A percentile compares a stretch with the other conserved stretches of the same genome.
phyloP scores from a whole-genome alignment of 1,140 invertebrate species.

The Radopholus similis region DNA sequence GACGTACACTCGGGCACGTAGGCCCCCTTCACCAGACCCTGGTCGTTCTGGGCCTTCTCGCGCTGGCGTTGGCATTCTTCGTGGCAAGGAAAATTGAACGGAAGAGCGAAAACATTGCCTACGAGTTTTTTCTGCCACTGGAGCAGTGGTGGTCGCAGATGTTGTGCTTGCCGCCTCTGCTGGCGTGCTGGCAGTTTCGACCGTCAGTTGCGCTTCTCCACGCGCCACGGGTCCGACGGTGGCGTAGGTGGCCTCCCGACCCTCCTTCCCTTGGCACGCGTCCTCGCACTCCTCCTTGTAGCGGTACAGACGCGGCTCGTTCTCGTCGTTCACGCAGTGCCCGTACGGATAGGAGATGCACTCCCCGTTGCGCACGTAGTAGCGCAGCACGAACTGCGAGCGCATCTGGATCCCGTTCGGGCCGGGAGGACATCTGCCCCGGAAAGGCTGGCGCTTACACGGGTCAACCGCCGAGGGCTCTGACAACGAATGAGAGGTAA shows the following conservation, averaged over 20 bases:
- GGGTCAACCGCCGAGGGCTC: conserved; percentile 43
- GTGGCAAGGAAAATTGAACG: conserved; percentile 2
- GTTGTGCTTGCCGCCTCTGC: conserved; percentile 22
- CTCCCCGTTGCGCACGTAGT: conserved; percentile 56
- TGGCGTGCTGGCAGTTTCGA: background rate
- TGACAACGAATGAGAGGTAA: background rate
- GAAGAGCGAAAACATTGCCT: too few relatives aligned
- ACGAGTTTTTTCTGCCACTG: background rate
- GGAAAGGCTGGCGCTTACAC: conserved; percentile 59
- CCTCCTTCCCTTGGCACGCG: conserved; percentile 34
- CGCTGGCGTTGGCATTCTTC: conserved; percentile 52
- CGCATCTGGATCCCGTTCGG: conserved; percentile 40
- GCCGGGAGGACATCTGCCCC: conserved; percentile 52
- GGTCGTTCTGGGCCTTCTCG: conserved; percentile 8
- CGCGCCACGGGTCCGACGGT: background rate
- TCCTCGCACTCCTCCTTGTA: conserved; percentile 61
- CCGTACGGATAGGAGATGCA: conserved; percentile 60
- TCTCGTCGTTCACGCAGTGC: conserved; percentile 55
- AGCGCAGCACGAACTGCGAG: conserved; percentile 58
- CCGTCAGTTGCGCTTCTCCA: conserved; percentile 6
- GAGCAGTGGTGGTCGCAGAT: background rate
- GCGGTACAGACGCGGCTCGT: conserved; percentile 55
- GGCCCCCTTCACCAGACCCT: conserved; percentile 40
- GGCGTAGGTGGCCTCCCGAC: conserved; percentile 13
- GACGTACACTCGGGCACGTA: conserved; percentile 51